These are phyloP conservation scores for Esox niger DNA, from an alignment of 2,113 vertebrate genomes.

Conservation along the genomic window DNA sequence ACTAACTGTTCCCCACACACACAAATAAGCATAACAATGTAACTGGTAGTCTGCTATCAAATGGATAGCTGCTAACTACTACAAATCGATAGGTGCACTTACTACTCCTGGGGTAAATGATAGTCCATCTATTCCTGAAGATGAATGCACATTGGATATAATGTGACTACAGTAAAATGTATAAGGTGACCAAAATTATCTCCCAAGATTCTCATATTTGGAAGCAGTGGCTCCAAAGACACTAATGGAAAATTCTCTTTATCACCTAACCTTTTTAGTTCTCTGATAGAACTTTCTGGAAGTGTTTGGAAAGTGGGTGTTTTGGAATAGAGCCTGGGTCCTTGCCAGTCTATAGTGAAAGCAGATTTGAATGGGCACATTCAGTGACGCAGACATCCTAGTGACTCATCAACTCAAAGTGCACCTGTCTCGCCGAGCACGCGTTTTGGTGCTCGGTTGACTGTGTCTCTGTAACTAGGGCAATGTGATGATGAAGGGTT, in stretches of 20 bases:
- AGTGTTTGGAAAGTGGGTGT: background rate
- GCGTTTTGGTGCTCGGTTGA: background rate
- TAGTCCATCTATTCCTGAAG: too few species aligned
- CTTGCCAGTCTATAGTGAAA: background rate
- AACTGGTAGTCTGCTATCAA: too few species aligned
- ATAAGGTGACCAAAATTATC: too few species aligned
- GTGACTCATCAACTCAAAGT: constrained; percentile 19
- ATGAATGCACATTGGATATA: too few species aligned
- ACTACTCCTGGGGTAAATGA: too few species aligned
- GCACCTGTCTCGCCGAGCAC: constrained; percentile 20
- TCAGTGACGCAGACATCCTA: constrained; percentile 29
- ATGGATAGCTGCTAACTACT: too few species aligned
- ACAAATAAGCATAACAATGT: too few species aligned
- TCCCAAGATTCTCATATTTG: too few species aligned
- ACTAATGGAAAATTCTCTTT: background rate
- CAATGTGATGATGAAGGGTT: constrained; percentile 18
- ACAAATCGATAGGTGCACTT: too few species aligned
- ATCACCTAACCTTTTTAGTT: background rate
- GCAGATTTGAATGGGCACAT: background rate
- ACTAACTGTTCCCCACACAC: too few species aligned
- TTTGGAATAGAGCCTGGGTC: background rate
- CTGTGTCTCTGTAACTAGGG: constrained; percentile 2
- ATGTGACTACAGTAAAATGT: too few species aligned
- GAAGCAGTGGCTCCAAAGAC: background rate
- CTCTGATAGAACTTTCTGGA: background rate